Evolutionary conservation across 2,113 vertebrate species (phyloP), one percentile per base, ranked within the genome.

Genomic region (Pterocles burchelli): DNA sequence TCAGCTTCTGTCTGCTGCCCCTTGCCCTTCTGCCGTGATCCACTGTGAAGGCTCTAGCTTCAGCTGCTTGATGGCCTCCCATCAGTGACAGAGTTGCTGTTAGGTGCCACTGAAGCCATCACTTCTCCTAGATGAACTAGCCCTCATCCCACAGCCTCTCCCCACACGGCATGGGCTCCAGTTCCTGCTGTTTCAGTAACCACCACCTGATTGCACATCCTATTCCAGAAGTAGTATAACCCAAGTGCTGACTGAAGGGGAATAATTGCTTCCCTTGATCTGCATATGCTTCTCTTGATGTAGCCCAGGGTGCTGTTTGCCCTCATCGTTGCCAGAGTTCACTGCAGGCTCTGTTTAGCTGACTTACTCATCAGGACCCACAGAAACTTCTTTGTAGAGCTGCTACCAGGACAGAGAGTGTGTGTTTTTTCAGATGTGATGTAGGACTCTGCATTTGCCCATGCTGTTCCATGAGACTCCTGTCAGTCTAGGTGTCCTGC

Each of bases 201-300:
- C 38, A 34, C 10, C 0, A 0, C 11, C 58, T 62, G 36, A 48
- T 6, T 48, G 13, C 4, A 28, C 3, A 18, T 57, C 10, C 11
- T 80, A 63, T 67, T 79, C 10, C 5, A 65, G 8, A 24, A 7
- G 16, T 20, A 67, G 12, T 22, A 19, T 16, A 54, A 76, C 2
- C 1, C 6, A 57, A 34, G 4, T 34, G 7, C 7, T 5, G 1
- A 4, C 1, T 51, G 10, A 84, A 74, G 25, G 9, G 13, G 1
- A 5, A n/a, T 59, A 77, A 46, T 36, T 25, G 17, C 4, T 68
- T 78, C 70, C 45, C 55, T 71, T 54, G 15, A 52, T 55, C 6
- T 63, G 17, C 5, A 54, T 29, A 24, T 34, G 29, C 29, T 49
- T 5, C 8, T 76, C 22, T 63, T 81, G 45, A 85, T 31, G 9